Conservation (phyloP, 1,140 invertebrate genomes). For the Bombus sylvicola region DNA sequence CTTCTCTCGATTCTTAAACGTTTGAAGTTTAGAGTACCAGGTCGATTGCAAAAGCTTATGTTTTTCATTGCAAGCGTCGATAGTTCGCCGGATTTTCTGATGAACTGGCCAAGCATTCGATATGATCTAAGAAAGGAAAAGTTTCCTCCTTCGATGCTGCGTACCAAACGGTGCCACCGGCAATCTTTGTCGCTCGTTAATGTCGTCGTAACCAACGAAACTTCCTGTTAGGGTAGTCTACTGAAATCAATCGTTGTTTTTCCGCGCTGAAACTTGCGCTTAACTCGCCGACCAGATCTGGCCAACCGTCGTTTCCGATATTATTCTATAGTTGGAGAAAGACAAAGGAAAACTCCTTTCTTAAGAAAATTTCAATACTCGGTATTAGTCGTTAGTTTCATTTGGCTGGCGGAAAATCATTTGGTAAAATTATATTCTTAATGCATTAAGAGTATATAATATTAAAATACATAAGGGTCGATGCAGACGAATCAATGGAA, state of each 20-base stretch:
- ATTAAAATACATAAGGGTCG: not conserved
- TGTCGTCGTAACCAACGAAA: slow-evolving; percentile 36
- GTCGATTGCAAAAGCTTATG: no score
- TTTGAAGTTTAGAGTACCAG: no score
- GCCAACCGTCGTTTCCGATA: slow-evolving; percentile 14
- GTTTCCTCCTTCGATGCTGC: slow-evolving; percentile 31
- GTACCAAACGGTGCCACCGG: slow-evolving; percentile 7
- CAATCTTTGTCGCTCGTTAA: slow-evolving; percentile 42
- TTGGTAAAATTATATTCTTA: no score
- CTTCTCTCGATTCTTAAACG: not conserved
- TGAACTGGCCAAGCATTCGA: no score
- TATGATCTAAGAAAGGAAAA: no score
- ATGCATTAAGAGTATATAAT: no score
- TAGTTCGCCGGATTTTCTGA: no score
- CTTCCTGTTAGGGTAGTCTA: slow-evolving; percentile 23
- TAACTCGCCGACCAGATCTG: not conserved
- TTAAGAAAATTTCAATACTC: no score
- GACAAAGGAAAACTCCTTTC: no score
- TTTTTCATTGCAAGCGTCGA: no score
- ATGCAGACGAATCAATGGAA: not conserved
- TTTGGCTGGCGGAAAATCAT: no score
- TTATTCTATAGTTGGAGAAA: not conserved
- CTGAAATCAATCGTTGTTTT: slow-evolving; percentile 12
- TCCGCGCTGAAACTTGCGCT: slow-evolving; percentile 13
- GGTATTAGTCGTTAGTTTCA: no score